Conservation (phyloP, 2,888 invertebrate genomes). For the Listrodromus nycthemerus region DNA sequence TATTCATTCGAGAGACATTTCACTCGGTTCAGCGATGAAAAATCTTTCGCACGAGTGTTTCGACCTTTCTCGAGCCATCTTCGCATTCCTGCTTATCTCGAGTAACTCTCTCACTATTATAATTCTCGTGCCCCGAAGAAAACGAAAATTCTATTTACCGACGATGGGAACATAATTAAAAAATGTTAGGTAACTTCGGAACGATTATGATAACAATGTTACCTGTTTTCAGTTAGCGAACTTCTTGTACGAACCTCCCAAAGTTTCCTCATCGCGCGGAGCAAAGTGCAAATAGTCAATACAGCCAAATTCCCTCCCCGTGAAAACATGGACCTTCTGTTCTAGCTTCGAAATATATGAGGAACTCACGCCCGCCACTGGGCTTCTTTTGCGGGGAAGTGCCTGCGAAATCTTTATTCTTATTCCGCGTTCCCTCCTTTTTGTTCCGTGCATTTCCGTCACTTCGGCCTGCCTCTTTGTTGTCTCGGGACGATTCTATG, state of each 20-base stretch:
- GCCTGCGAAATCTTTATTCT: conserved; percentile 23
- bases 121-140: neutral
- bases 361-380: neutral
- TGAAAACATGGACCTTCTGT: conserved; percentile 27
- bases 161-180: conserved; percentile 13
- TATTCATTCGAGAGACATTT: conserved; percentile 33
- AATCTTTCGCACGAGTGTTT: conserved; percentile 17
- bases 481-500: neutral
- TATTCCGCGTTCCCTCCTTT: conserved; percentile 9
- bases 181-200: conserved; percentile 14
- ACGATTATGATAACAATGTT: neutral
- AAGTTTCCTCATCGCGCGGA: conserved; percentile 43
- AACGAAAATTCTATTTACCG: neutral
- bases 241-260: conserved; percentile 21
- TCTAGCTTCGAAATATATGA: conserved; percentile 14
- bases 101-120: neutral
- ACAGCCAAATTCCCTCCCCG: neutral
- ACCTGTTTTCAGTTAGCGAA: conserved; percentile 5
- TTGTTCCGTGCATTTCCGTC: conserved; percentile 54
- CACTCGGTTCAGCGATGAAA: neutral
- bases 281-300: conserved; percentile 19
- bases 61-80: neutral
- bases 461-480: conserved; percentile 27
- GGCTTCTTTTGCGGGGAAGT: neutral
- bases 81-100: conserved; percentile 1